Base-by-base conservation (phyloP, 1,140 invertebrate species). In the Meloidogyne exigua region DNA sequence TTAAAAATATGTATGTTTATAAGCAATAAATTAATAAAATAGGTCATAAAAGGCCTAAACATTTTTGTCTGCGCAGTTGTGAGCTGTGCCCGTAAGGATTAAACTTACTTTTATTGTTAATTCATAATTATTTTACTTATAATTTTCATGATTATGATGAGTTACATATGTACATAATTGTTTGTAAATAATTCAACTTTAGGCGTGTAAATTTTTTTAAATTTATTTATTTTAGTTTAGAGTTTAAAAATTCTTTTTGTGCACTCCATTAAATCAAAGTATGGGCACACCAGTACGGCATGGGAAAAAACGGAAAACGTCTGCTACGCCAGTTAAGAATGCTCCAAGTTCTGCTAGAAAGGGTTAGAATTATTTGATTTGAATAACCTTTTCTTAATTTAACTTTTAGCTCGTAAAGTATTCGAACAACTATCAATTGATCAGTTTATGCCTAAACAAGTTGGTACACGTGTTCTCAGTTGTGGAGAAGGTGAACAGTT, bases 401-500 rank as follows among this genome's bases (percentile, higher is more conserved):
- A 62, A n/a, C 36, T 23, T 73, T 65, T 65, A 65, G 57, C 72
- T 18, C 57, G 72, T n/a, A 73, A 73, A 28, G 49, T 39, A 23
- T 73, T 73, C 62, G 72, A 57, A 62, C 72, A 62, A 36, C 57
- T 73, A 15, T 73, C 72, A 42, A 73, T 73, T 9, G 72, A 73
- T 25, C 72, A 73, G 9, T 73, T 73, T 73, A 28, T 62, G 23
- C 79, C 80, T 18, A 69, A 25, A 15, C 10, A 21, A 15, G 72
- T 57, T 5, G 81, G 72, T 23, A 74, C 21, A 12, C 83, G 83
- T 9, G 69, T 85, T 63, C 68, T 83, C 11, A 85, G 81, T 39
- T 83, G 82, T 71, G 82, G 82, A 26, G 76, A 80, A 57, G 82
- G 82, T 11, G 81, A 84, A 69, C 86, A 87, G 39, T 63, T 86